Evolutionary conservation across 2,888 invertebrate species (phyloP).

Genomic region (Epistrophe eligans): DNA sequence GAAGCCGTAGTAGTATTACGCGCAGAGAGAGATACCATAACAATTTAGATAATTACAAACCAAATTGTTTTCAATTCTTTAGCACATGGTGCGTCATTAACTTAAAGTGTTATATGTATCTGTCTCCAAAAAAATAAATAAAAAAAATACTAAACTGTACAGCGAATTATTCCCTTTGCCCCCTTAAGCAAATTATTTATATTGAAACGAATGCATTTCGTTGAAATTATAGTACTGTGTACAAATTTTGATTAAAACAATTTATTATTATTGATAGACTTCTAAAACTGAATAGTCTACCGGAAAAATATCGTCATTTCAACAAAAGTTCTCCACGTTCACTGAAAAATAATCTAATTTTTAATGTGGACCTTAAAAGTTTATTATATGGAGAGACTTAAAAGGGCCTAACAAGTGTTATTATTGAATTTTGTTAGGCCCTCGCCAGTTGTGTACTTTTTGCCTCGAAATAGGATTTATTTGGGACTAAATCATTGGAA

Average conservation of each 20-base stretch:
- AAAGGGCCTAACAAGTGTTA: too few species aligned
- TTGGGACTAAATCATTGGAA: too few species aligned
- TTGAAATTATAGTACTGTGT: slow-evolving; percentile 30
- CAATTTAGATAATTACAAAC: slow-evolving; percentile 27
- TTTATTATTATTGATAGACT: neutral
- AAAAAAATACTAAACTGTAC: neutral
- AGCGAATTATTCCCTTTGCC: slow-evolving; percentile 19
- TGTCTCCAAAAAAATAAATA: slow-evolving; percentile 31
- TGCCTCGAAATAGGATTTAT: too few species aligned
- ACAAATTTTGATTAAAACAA: neutral
- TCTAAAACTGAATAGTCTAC: too few species aligned
- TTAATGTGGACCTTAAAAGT: too few species aligned
- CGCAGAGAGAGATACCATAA: neutral
- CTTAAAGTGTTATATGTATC: slow-evolving; percentile 15
- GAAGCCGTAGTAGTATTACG: slow-evolving; percentile 22
- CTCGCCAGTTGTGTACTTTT: too few species aligned
- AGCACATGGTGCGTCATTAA: slow-evolving; percentile 34
- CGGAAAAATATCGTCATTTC: too few species aligned
- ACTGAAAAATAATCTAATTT: too few species aligned
- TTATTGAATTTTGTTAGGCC: too few species aligned
- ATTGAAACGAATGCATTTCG: slow-evolving; percentile 53
- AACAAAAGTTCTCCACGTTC: too few species aligned
- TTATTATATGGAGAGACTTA: too few species aligned
- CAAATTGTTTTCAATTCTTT: slow-evolving; percentile 16
- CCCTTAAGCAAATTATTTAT: slow-evolving; percentile 41